Conservation (phyloP, 2,888 invertebrate species). For the Coleophora flavipennella region DNA sequence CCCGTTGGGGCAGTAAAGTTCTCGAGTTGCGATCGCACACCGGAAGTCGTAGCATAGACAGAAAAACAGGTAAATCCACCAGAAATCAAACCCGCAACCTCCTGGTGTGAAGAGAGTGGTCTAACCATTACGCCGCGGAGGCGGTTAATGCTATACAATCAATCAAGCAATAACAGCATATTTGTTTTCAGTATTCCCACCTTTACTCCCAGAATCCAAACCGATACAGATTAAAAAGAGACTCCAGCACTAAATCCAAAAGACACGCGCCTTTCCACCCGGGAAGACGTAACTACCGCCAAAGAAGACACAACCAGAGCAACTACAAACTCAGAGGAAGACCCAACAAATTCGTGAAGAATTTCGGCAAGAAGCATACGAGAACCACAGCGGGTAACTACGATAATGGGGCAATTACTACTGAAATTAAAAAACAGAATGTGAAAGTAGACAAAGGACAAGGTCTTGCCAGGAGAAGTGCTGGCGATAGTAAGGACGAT, state of each 20-base stretch:
- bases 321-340: conserved; percentile 6
- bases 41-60: too few species aligned
- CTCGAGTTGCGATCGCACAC: too few species aligned
- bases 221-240: conserved; percentile 15
- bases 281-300: too few species aligned
- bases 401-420: conserved; percentile 10
- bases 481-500: background rate
- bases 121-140: too few species aligned
- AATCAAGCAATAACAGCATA: background rate
- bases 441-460: background rate
- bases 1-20: too few species aligned
- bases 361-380: conserved; percentile 25
- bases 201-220: conserved; percentile 4
- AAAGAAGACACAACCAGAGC: background rate
- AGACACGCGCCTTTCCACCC: too few species aligned
- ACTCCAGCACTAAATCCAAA: conserved; percentile 1
- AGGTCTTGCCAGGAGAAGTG: background rate
- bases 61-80: too few species aligned
- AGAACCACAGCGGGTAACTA: conserved; percentile 19
- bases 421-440: conserved; percentile 6
- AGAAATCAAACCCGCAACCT: too few species aligned
- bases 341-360: conserved; percentile 19
- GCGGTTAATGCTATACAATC: background rate
- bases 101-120: too few species aligned
- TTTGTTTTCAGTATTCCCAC: conserved; percentile 14